These are phyloP conservation scores for Synanthedon vespiformis DNA, from an alignment of 2,888 invertebrate genomes.

Conservation along the genomic window DNA sequence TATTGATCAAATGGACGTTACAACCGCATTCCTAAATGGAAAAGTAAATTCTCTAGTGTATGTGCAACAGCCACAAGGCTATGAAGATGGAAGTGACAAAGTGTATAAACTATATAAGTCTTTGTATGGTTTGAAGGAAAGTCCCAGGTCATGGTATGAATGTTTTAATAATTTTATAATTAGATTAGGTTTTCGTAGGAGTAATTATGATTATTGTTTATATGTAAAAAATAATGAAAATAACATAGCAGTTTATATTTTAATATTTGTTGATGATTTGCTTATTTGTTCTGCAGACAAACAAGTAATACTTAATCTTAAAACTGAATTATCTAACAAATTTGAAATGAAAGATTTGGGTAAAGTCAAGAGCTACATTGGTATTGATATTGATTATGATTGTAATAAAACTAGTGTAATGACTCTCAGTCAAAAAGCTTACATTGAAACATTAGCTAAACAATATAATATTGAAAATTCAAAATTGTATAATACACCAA, in stretches of 20 bases:
- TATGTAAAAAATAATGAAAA: neutral
- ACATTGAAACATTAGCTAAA: neutral
- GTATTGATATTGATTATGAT: neutral
- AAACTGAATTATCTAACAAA: neutral
- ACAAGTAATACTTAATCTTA: neutral
- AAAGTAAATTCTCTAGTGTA: neutral
- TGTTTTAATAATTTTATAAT: neutral
- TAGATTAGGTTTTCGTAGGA: neutral
- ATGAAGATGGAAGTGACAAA: neutral
- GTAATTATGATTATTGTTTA: neutral
- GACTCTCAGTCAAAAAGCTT: neutral
- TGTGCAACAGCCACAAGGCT: neutral
- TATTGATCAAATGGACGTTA: neutral
- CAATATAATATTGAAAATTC: neutral
- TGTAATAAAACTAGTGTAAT: neutral
- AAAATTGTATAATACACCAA: neutral
- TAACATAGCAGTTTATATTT: neutral
- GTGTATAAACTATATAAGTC: neutral
- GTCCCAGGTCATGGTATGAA: slow-evolving; percentile 1
- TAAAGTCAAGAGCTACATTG: neutral
- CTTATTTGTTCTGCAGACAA: neutral
- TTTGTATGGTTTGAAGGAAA: slow-evolving; percentile 1
- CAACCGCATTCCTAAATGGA: neutral
- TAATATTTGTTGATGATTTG: neutral
- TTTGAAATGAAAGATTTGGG: neutral